phyloP scores from a whole-genome alignment of 2,888 invertebrate species.

The Cremastobaeus sp. region DNA sequence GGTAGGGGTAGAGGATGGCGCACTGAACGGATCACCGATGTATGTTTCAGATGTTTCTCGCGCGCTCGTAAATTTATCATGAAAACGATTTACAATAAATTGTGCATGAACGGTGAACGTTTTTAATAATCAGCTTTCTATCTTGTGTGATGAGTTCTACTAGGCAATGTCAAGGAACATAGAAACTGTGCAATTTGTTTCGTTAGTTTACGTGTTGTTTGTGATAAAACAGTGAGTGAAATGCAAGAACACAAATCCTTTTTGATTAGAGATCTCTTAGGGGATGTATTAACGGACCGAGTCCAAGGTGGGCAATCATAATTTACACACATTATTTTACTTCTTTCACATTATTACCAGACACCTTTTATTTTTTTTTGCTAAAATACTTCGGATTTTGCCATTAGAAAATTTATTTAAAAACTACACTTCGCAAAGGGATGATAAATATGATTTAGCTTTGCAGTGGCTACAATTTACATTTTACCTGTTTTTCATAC shows the following conservation, averaged over 20 bases:
- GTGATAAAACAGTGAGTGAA: constrained; percentile 39
- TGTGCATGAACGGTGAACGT: constrained; percentile 6
- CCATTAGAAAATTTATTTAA: too few relatives aligned
- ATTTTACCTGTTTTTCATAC: too few relatives aligned
- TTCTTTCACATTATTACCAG: too few relatives aligned
- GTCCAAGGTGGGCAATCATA: constrained; percentile 78
- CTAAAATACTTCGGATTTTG: too few relatives aligned
- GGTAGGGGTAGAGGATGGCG: constrained; percentile 32
- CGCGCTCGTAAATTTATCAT: constrained; percentile 24
- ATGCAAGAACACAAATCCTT: constrained; percentile 85
- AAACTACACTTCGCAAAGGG: too few relatives aligned
- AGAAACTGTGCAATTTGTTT: neutral
- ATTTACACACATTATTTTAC: too few relatives aligned
- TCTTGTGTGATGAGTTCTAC: constrained; percentile 1
- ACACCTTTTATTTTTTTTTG: too few relatives aligned
- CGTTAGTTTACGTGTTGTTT: constrained; percentile 5
- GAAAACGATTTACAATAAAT: constrained; percentile 13
- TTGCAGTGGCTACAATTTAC: too few relatives aligned
- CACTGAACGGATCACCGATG: constrained; percentile 21
- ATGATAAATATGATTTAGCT: too few relatives aligned
- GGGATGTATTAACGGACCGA: constrained; percentile 83
- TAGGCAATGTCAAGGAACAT: constrained; percentile 10
- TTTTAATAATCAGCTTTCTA: constrained; percentile 5
- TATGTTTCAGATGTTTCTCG: constrained; percentile 40
- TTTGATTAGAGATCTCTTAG: constrained; percentile 89